Base-by-base conservation (phyloP, 2,113 vertebrate species). In the Rattus rattus region DNA sequence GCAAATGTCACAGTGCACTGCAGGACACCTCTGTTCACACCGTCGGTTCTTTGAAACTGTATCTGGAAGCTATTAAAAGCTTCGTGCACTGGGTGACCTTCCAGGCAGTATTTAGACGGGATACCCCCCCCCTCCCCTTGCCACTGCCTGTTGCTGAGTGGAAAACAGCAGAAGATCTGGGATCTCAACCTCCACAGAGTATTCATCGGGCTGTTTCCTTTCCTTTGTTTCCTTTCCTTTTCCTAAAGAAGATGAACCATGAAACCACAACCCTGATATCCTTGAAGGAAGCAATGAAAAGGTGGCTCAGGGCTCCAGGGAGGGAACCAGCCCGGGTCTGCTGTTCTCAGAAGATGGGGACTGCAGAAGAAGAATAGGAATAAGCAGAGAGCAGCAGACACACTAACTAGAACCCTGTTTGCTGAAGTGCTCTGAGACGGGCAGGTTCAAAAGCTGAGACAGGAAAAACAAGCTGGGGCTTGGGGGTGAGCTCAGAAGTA, bases 31-130 rank as follows among this genome's bases (percentile, higher is more conserved):
- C 96, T 96, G 97, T 87, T 93, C 91, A 59, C 95, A 54, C 0
- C n/a, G 85, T 70, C 63, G 90, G 65, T 75, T 93, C 77, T 97
- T 76, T 92, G 96, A 96, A 97, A 97, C 98, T 99, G 98, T 98
- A 98, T 98, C 98, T 98, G 97, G 98, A 12, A 81, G 96, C 98
- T 99, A 99, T 99, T 98, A 98, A 99, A 99, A 99, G 98, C 97
- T 95, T 97, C 94, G 0, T 7, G 94, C 89, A 95, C 98, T 91
- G 73, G 97, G 70, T 98, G 98, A 97, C 97, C 98, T 98, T 97
- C 92, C 84, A 2, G 93, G 93, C 90, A 96, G 96, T 96, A 97
- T 87, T 97, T 20, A 0, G 96, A 93, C 95, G 36, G 7, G 92
- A 90, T 88, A 11, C 1, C 52, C 96, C 92, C 87, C 63, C 47